Evolutionary conservation across 2,113 vertebrate genomes (phyloP).

Genomic region (Ceyx margarethae): DNA sequence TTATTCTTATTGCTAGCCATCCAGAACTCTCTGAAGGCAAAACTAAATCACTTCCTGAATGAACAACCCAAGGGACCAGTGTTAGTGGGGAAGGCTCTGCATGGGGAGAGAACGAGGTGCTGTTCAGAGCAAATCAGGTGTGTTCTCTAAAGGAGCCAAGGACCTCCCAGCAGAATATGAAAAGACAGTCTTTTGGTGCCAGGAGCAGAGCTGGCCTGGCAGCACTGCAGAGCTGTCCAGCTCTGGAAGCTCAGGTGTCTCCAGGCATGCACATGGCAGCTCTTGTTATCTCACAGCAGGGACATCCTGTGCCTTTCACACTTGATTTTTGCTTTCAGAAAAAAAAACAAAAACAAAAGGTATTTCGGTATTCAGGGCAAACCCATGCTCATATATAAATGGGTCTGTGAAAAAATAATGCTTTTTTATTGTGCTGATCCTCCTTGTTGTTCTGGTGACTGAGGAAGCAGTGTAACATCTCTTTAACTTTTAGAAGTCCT

Average conservation of each 20-base stretch:
- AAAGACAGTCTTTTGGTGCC: accelerated
- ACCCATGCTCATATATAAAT: neutral
- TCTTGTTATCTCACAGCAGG: neutral
- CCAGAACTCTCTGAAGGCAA: neutral
- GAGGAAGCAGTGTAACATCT: neutral
- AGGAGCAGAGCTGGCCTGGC: neutral
- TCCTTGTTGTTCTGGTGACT: neutral
- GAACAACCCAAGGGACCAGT: neutral
- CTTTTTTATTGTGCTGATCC: neutral
- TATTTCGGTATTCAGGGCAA: neutral
- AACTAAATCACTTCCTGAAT: neutral
- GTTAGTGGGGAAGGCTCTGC: neutral
- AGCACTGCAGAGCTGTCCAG: neutral
- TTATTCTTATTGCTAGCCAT: neutral
- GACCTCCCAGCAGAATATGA: neutral
- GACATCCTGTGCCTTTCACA: slow-evolving; percentile 1
- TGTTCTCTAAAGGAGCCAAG: neutral
- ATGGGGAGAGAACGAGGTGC: accelerated
- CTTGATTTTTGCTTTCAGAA: neutral
- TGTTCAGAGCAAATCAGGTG: neutral
- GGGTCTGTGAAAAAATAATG: neutral
- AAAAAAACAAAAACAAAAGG: neutral
- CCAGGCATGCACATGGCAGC: neutral
- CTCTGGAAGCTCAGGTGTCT: slow-evolving; percentile 33
- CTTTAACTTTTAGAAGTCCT: neutral